Percentiles rank a stretch among this genome's conserved stretches.
These are phyloP conservation scores for Jordanella pulchra DNA, from an alignment of 2,797 vertebrate species.

Conservation along the genomic window DNA sequence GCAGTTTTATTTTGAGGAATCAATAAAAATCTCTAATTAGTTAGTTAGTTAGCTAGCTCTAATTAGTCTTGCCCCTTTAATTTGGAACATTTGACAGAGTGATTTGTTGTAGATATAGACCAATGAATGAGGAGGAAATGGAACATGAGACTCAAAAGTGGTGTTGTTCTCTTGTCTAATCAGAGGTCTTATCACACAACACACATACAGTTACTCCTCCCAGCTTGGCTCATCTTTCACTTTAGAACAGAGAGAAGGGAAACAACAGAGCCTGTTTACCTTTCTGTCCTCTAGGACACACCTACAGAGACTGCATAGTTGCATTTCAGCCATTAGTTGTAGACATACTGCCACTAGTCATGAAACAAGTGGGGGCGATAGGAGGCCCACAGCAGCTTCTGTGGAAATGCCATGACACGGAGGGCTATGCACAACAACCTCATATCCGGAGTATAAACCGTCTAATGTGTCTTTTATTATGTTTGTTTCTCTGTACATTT, in stretches of 20 bases:
- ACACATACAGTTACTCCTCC: slow-evolving; percentile 36
- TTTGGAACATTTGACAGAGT: slow-evolving; percentile 26
- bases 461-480: slow-evolving; percentile 31
- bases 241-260: slow-evolving; percentile 43
- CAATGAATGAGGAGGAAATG: slow-evolving; percentile 43
- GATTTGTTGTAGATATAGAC: slow-evolving; percentile 43
- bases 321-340: slow-evolving; percentile 45
- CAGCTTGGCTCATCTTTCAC: slow-evolving; percentile 24
- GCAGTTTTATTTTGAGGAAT: slow-evolving; percentile 37
- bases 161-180: slow-evolving; percentile 60
- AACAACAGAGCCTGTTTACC: slow-evolving; percentile 38
- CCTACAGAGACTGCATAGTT: slow-evolving; percentile 42
- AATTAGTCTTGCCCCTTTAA: slow-evolving; percentile 15
- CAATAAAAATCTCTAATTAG: slow-evolving; percentile 39
- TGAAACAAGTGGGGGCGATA: slow-evolving; percentile 60
- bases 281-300: slow-evolving; percentile 32
- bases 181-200: slow-evolving; percentile 42
- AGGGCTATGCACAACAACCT: slow-evolving; percentile 58
- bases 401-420: slow-evolving; percentile 62
- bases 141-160: slow-evolving; percentile 43
- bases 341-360: slow-evolving; percentile 49
- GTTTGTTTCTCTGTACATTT: slow-evolving; percentile 10
- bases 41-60: slow-evolving; percentile 8
- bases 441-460: slow-evolving; percentile 17
- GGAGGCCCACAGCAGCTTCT: slow-evolving; percentile 58